Conservation (phyloP, 1,140 invertebrate genomes). For the Drosophila punjabiensis region DNA sequence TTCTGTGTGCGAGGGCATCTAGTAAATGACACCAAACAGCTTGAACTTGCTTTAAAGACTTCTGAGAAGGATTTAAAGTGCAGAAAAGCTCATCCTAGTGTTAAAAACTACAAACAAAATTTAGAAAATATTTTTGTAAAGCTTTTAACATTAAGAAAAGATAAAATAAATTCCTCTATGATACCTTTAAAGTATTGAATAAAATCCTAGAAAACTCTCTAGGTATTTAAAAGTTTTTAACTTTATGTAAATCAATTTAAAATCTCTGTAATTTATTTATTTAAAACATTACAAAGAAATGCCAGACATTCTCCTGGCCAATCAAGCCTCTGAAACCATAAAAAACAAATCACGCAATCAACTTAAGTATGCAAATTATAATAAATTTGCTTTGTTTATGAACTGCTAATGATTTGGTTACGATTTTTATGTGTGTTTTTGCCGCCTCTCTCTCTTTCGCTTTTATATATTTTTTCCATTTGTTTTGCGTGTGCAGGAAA, state of each 20-base stretch:
- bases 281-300: background rate
- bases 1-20: conserved; percentile 7
- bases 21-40: conserved; percentile 14
- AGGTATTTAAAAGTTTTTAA: background rate
- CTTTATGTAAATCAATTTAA: background rate
- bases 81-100: background rate
- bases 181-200: background rate
- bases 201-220: background rate
- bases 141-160: background rate
- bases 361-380: conserved; percentile 58
- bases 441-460: conserved; percentile 7
- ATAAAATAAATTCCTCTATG: too few relatives aligned
- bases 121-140: background rate
- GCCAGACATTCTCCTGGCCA: conserved; percentile 1
- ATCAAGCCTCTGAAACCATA: conserved; percentile 22
- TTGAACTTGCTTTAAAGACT: conserved; percentile 17
- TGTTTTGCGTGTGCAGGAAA: conserved; percentile 55
- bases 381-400: conserved; percentile 57
- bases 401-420: conserved; percentile 67
- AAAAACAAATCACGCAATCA: conserved; percentile 46
- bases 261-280: background rate
- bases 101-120: background rate
- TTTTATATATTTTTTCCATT: conserved; percentile 16
- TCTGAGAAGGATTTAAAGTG: background rate
- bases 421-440: conserved; percentile 43